Evolutionary conservation across 2,888 invertebrate genomes (phyloP), one percentile per base, ranked within the genome.

Genomic region (Entomobrya multifasciata): DNA sequence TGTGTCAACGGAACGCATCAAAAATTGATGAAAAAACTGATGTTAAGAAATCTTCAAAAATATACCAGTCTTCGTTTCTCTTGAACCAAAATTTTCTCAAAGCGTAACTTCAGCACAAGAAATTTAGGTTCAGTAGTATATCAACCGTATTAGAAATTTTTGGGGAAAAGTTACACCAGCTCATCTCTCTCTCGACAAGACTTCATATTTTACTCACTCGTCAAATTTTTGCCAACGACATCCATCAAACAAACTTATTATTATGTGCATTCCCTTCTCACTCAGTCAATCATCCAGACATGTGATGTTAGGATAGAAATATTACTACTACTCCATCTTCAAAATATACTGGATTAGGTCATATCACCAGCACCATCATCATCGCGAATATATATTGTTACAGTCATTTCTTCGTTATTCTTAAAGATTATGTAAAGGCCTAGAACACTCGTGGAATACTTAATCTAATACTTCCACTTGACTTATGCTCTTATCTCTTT

Each of bases 391-490:
- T 72, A 27, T 52, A 76, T 41, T 74, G 22, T 27, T 10, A 47
- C 44, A 44, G 49, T 1, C 25, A n/a, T 65, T 60, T 30, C n/a
- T n/a, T n/a, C 65, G 22, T 65, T 52, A 27, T n/a, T n/a, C n/a
- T 52, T 22, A 22, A 77, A 55, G 27, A 27, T 77, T 36, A 60
- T 77, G 27, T 77, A 60, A 49, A 52, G 17, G 41, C 2, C n/a
- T 8, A 55, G 30, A 79, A 79, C 65, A 17, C 65, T 30, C 47
- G 13, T 49, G 65, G 79, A 79, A 79, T 79, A 79, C 79, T 20
- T 65, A 79, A 78, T 78, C 30, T 15, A 44, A 27, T 65, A 17
- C 41, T 65, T 79, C 52, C 79, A 65, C 79, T 79, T 36, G 17
- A 41, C 60, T 57, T 25, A 41, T 25, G 36, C 13, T 22, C 13